phyloP scores from a whole-genome alignment of 2,113 vertebrate species.

The Andinoacara biseriatus region DNA sequence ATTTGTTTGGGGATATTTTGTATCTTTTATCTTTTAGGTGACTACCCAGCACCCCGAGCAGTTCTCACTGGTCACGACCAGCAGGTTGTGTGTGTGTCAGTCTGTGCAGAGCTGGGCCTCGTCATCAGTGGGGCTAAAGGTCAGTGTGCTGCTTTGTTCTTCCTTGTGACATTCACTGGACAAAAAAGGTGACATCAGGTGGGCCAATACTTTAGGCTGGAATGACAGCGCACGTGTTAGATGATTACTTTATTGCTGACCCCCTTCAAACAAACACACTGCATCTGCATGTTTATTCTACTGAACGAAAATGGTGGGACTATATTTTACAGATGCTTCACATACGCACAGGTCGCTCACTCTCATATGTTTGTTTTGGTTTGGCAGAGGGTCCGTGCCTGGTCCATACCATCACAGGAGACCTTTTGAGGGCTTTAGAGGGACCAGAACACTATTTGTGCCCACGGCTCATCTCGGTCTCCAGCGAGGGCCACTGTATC shows the following conservation, averaged over 20 bases:
- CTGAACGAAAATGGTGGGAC: neutral
- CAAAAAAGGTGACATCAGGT: neutral
- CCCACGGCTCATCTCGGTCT: conserved; percentile 94
- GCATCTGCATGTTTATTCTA: neutral
- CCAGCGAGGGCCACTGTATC: conserved; percentile 97
- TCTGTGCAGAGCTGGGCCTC: conserved; percentile 96
- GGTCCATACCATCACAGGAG: conserved; percentile 98
- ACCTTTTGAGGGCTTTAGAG: conserved; percentile 93
- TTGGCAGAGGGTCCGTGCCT: conserved; percentile 94
- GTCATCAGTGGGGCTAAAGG: conserved; percentile 99
- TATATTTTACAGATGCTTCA: neutral
- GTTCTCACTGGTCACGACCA: conserved; percentile 97
- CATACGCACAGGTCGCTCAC: neutral
- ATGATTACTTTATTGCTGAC: neutral
- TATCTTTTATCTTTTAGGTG: conserved; percentile 79
- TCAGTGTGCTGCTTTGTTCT: conserved; percentile 69
- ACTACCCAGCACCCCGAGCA: conserved; percentile 95
- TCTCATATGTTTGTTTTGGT: neutral
- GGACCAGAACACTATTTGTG: conserved; percentile 90
- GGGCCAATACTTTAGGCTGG: neutral
- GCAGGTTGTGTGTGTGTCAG: conserved; percentile 95
- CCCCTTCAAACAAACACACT: neutral
- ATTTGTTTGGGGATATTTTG: neutral
- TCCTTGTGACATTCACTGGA: neutral
- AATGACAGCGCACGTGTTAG: neutral